phyloP scores from a whole-genome alignment of 2,797 vertebrate species.

The Choloepus didactylus region DNA sequence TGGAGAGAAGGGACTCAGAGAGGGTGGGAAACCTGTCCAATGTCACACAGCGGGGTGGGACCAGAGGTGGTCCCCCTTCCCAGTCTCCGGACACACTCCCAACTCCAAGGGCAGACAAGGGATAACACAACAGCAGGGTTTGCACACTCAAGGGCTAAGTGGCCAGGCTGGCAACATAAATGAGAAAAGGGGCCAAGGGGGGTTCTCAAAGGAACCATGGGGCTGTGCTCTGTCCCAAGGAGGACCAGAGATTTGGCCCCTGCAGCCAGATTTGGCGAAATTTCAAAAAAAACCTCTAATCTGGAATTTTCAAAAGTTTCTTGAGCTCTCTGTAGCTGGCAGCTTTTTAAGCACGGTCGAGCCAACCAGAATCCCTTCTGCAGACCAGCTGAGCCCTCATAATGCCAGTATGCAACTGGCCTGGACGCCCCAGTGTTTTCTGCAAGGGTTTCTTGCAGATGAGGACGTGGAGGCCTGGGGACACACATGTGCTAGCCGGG shows the following conservation, averaged over 20 bases:
- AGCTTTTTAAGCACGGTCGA: neutral
- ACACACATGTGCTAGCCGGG: accelerated
- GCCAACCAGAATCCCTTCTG: no score
- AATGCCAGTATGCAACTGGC: neutral
- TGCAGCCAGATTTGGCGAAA: neutral
- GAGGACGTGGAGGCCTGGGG: neutral
- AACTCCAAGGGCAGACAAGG: neutral
- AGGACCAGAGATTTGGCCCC: accelerated
- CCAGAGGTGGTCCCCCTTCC: neutral
- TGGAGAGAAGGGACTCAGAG: neutral
- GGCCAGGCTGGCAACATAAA: neutral
- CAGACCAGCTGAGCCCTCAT: neutral
- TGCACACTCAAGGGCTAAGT: neutral
- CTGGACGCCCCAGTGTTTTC: neutral
- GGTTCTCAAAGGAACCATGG: accelerated
- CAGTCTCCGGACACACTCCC: accelerated
- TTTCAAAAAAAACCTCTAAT: neutral
- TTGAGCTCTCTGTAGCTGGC: neutral
- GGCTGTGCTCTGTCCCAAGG: neutral
- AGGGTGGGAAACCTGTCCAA: neutral
- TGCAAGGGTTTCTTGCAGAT: neutral
- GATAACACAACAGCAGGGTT: neutral
- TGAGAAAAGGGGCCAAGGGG: accelerated
- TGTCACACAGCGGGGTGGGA: neutral
- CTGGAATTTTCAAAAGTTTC: neutral